Evolutionary conservation across 2,797 vertebrate species (phyloP).

Genomic region (Platyrinchus mystaceus): DNA sequence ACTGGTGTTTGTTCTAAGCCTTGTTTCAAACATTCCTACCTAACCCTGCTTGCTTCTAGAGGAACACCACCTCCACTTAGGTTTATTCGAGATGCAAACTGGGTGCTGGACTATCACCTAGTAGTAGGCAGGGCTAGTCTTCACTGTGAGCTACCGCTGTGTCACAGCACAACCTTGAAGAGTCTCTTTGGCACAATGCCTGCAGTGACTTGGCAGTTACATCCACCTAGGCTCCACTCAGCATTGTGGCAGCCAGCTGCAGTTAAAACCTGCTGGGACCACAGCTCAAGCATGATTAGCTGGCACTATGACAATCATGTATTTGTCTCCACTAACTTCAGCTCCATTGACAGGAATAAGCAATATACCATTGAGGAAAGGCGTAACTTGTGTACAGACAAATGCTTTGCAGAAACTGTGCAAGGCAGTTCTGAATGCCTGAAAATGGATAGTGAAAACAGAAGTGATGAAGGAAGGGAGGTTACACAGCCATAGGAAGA

Average conservation of each 20-base stretch:
- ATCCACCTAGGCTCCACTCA: slow-evolving; percentile 3
- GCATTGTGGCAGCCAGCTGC: slow-evolving; percentile 18
- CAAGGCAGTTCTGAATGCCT: not conserved
- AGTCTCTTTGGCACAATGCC: slow-evolving; percentile 7
- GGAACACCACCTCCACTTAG: not conserved
- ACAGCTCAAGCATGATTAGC: not conserved
- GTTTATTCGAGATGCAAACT: not conserved
- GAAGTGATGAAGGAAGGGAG: not conserved
- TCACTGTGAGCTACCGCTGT: not conserved
- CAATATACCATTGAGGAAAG: not conserved
- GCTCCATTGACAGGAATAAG: not conserved
- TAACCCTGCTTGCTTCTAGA: not conserved
- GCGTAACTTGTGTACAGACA: not conserved
- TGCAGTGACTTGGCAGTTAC: not conserved
- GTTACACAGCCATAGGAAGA: not conserved
- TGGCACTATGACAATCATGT: not conserved
- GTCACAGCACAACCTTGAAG: slow-evolving; percentile 1
- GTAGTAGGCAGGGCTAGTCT: not conserved
- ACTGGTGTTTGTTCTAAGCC: not conserved
- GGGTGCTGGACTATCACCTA: accelerated
- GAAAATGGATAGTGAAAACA: not conserved
- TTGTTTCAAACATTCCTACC: not conserved
- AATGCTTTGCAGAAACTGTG: not conserved
- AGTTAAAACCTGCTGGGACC: slow-evolving; percentile 48
- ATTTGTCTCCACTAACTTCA: not conserved